Base-by-base conservation (phyloP, 2,888 invertebrate species). In the Polyploca ridens region DNA sequence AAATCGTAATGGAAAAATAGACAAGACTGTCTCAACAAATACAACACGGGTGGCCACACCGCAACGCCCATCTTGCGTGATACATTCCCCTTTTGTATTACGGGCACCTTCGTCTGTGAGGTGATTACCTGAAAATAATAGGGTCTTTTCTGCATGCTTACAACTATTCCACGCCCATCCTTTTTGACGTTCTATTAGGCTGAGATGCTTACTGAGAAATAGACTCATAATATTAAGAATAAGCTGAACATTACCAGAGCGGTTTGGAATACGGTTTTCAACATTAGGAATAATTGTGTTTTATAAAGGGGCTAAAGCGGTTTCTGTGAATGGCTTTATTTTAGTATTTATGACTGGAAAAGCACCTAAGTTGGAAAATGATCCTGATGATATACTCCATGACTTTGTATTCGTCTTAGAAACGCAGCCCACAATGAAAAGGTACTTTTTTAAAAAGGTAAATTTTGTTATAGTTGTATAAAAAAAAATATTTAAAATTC, bases 41-140 rank as follows among this genome's bases (percentile, higher is more conserved):
- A 54, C 19, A 19, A 10, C 8, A 54, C 19, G 54, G 7, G 19
- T 54, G 19, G 54, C 19, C 8, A 19, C 19, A 54, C 54, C 10
- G 1, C 54, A 54, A 54, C 3, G 19, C n/a, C n/a, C 54, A 54
- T 54, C 54, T 54, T 19, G 54, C 54, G 54, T 54, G 54, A 19
- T 54, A 54, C 54, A 49, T 16, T 16, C 16, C 16, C 4, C 54
- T 54, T 19, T 54, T 54, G 19, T 49, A 49, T 8, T 49, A 49
- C 49, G 16, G 14, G 16, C 54, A n/a, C 54, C 54, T 16, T 54
- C 54, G 54, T 54, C 19, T 19, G 10, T 54, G n/a, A 49, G 49
- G 49, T 49, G 54, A 54, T 54, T 54, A 54, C 54, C 54, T 19
- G 19, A 54, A 54, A 54, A 54, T 54, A 54, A 54, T 54, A 54